A percentile compares a stretch with the other conserved stretches of the same genome.
phyloP scores from a whole-genome alignment of 2,888 invertebrate genomes.

The Bombylius discolor region DNA sequence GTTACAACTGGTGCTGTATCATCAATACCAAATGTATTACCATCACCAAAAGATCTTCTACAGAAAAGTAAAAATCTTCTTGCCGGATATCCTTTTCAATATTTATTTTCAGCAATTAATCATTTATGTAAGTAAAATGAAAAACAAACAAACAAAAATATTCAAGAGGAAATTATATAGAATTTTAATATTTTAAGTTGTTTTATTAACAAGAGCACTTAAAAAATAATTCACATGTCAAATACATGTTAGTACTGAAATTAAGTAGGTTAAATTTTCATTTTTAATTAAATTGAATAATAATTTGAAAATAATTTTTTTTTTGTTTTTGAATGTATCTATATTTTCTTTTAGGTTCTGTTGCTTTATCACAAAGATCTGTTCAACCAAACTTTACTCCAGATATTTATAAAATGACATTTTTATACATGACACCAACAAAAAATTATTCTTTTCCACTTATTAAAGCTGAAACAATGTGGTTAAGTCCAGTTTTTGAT shows the following conservation, averaged over 20 bases:
- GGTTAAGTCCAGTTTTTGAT: slow-evolving; percentile 28
- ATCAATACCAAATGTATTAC: slow-evolving; percentile 11
- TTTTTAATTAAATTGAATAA: too few species aligned
- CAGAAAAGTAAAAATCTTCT: slow-evolving; percentile 27
- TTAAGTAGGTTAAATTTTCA: too few species aligned
- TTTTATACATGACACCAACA: slow-evolving; percentile 26
- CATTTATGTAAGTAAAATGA: slow-evolving; percentile 23
- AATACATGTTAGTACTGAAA: too few species aligned
- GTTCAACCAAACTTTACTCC: slow-evolving; percentile 25
- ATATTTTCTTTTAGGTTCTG: slow-evolving; percentile 22
- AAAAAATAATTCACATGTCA: too few species aligned
- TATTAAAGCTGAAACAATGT: slow-evolving; percentile 24
- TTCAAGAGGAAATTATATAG: too few species aligned
- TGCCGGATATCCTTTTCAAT: slow-evolving; percentile 31
- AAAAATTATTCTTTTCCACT: slow-evolving; percentile 25
- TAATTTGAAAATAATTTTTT: too few species aligned
- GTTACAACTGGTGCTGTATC: neutral
- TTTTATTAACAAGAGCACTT: too few species aligned
- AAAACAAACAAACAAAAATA: too few species aligned
- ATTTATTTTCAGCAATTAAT: slow-evolving; percentile 25
- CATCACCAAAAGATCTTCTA: slow-evolving; percentile 20
- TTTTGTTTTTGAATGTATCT: too few species aligned
- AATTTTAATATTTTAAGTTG: too few species aligned
- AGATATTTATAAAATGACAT: slow-evolving; percentile 26
- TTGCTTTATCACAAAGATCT: slow-evolving; percentile 23